phyloP scores from a whole-genome alignment of 1,140 invertebrate genomes.

The Nomia melanderi region DNA sequence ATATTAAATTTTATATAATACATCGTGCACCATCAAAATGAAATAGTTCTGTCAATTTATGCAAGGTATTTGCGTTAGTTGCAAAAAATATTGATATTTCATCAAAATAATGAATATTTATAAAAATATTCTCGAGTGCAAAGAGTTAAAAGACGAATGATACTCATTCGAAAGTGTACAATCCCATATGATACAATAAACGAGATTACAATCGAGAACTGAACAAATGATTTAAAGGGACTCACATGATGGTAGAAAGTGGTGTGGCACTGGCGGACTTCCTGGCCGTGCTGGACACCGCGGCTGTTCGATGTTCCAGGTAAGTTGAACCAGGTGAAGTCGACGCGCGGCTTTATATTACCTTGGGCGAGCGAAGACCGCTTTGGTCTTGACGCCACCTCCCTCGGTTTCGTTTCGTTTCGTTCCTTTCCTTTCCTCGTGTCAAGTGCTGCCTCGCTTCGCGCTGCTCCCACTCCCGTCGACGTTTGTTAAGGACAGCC shows the following conservation, averaged over 20 bases:
- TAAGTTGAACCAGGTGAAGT: slow-evolving; percentile 69
- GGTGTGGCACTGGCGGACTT: slow-evolving; percentile 74
- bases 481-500: background rate
- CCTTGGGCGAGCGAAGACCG: slow-evolving; percentile 73
- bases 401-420: slow-evolving; percentile 64
- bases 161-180: too few species aligned
- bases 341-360: slow-evolving; percentile 78
- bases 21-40: too few species aligned
- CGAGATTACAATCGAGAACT: background rate
- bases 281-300: slow-evolving; percentile 50
- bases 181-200: too few species aligned
- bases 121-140: too few species aligned
- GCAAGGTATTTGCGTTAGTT: too few species aligned
- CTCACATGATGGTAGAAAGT: slow-evolving; percentile 78
- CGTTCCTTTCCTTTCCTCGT: slow-evolving; percentile 53
- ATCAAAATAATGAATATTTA: too few species aligned
- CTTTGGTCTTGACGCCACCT: slow-evolving; percentile 66
- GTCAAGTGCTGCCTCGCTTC: slow-evolving; percentile 17
- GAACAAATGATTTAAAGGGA: slow-evolving; percentile 28
- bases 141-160: too few species aligned
- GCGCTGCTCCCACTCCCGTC: background rate
- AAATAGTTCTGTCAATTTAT: too few species aligned
- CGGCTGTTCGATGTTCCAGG: slow-evolving; percentile 60
- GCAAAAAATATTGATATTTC: too few species aligned
- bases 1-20: too few species aligned